Conservation (phyloP, 2,888 invertebrate genomes). For the Phoronis australis region DNA sequence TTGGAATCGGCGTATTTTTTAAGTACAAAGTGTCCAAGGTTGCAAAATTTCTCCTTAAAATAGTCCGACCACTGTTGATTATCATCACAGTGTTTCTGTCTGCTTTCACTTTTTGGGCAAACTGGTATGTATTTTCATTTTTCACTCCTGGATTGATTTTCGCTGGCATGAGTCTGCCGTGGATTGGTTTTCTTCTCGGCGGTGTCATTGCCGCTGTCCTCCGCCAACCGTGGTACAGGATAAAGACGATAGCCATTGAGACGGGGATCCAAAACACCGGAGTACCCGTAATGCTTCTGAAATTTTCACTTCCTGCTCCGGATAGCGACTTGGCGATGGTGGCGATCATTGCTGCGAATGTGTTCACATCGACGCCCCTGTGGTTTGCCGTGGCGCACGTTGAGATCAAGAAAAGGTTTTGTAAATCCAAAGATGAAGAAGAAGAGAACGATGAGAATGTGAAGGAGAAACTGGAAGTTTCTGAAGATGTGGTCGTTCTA, state of each 20-base stretch:
- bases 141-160: slow-evolving; percentile 40
- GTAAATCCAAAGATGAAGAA: no score
- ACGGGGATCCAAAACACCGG: slow-evolving; percentile 79
- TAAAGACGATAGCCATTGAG: slow-evolving; percentile 77
- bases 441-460: no score
- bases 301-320: slow-evolving; percentile 34
- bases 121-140: slow-evolving; percentile 53
- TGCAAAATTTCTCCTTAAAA: slow-evolving; percentile 44
- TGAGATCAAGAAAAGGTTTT: no score
- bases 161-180: slow-evolving; percentile 53
- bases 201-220: slow-evolving; percentile 37
- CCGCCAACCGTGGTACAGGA: slow-evolving; percentile 50
- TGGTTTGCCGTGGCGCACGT: slow-evolving; percentile 30
- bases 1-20: slow-evolving; percentile 53
- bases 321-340: slow-evolving; percentile 63
- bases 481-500: no score
- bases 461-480: no score
- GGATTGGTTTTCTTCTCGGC: slow-evolving; percentile 55
- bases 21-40: slow-evolving; percentile 39
- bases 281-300: slow-evolving; percentile 52
- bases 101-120: slow-evolving; percentile 53
- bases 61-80: slow-evolving; percentile 52
- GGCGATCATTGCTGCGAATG: slow-evolving; percentile 34
- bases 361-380: slow-evolving; percentile 41
- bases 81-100: slow-evolving; percentile 53